Percentiles rank a stretch among this genome's conserved stretches.
These are phyloP conservation scores for Psammodynastes pulverulentus DNA, from an alignment of 2,113 vertebrate species.

Conservation along the genomic window DNA sequence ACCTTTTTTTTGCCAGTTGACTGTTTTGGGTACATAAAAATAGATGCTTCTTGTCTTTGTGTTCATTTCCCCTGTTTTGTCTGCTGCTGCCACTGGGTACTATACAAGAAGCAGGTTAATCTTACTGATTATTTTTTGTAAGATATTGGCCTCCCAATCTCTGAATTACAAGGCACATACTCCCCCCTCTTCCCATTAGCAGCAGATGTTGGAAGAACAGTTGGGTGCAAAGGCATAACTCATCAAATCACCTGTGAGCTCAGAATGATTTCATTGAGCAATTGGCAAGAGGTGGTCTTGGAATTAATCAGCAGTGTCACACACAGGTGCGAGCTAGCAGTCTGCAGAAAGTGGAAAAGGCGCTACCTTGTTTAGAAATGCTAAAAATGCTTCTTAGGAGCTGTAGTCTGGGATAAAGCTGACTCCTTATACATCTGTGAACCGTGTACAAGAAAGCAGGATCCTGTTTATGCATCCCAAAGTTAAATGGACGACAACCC, in stretches of 20 bases:
- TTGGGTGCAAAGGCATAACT: conserved; percentile 13
- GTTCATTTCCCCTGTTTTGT: conserved; percentile 34
- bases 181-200: conserved; percentile 12
- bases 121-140: conserved; percentile 21
- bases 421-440: neutral
- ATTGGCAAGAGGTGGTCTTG: conserved; percentile 29
- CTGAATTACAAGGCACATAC: neutral
- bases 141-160: conserved; percentile 36
- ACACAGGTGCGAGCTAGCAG: conserved; percentile 30
- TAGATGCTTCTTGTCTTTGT: conserved; percentile 49
- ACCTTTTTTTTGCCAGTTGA: conserved; percentile 32
- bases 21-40: conserved; percentile 61
- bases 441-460: neutral
- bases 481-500: neutral
- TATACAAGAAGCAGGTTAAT: conserved; percentile 39
- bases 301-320: conserved; percentile 44
- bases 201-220: conserved; percentile 1
- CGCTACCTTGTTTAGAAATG: neutral
- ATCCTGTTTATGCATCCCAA: neutral
- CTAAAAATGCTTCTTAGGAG: neutral
- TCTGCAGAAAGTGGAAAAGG: neutral
- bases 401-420: neutral
- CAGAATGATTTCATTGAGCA: neutral
- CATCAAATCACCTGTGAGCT: conserved; percentile 26
- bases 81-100: conserved; percentile 28